phyloP scores from a whole-genome alignment of 2,888 invertebrate species.

The Drosophila maculinotata region DNA sequence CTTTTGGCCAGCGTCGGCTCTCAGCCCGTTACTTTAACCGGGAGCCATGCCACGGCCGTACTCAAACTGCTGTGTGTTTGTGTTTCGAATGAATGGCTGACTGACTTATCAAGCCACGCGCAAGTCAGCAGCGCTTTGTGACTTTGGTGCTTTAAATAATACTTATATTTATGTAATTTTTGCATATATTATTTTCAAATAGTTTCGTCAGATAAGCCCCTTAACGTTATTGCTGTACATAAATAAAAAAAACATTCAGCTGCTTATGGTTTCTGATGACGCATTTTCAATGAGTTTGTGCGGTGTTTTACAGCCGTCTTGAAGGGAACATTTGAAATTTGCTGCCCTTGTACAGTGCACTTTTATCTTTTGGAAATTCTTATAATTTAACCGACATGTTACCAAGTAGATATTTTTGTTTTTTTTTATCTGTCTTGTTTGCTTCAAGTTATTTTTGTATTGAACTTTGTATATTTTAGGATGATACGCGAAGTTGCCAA shows the following conservation, averaged over 20 bases:
- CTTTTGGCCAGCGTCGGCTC: slow-evolving; percentile 2
- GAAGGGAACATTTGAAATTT: not conserved
- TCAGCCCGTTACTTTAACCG: slow-evolving; percentile 19
- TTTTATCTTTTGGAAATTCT: slow-evolving; percentile 12
- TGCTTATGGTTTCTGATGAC: slow-evolving; percentile 1
- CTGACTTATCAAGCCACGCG: slow-evolving; percentile 47
- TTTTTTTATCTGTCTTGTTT: slow-evolving; percentile 1
- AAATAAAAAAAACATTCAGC: slow-evolving; percentile 8
- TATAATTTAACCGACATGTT: not conserved
- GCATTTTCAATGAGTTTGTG: slow-evolving; percentile 24
- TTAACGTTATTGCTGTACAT: slow-evolving; percentile 3
- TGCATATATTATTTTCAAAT: slow-evolving; percentile 19
- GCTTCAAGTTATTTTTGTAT: slow-evolving; percentile 1
- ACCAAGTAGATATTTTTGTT: not conserved
- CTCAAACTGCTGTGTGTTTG: slow-evolving; percentile 1
- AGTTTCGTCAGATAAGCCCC: slow-evolving; percentile 6
- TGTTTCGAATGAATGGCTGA: slow-evolving; percentile 7
- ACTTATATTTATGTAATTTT: slow-evolving; percentile 32
- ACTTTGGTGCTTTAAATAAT: slow-evolving; percentile 21
- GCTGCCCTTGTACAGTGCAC: slow-evolving; percentile 3
- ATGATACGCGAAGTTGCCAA: slow-evolving; percentile 1
- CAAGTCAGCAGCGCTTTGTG: slow-evolving; percentile 4
- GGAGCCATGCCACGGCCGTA: not conserved
- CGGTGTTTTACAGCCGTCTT: not conserved
- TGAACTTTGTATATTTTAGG: slow-evolving; percentile 2